Conservation (phyloP, 64 coral and sea anemone species). For the Montipora capricornis region DNA sequence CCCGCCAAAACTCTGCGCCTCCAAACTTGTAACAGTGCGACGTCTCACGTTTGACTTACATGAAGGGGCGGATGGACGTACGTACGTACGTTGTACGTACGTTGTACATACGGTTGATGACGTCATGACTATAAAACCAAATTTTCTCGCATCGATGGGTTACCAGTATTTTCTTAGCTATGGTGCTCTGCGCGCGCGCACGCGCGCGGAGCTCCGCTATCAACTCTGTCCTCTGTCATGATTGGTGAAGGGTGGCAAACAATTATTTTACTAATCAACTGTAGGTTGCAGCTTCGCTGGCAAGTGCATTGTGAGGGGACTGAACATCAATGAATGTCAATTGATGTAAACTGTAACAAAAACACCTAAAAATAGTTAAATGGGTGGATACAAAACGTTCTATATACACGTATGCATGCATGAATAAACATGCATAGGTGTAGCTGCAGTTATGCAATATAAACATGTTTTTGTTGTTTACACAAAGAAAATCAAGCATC, state of each 20-base stretch:
- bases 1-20: no score
- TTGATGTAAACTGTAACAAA: slow-evolving; percentile 16
- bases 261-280: slow-evolving; percentile 52
- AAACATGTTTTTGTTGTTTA: slow-evolving; percentile 29
- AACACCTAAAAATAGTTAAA: slow-evolving; percentile 3
- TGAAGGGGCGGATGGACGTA: no score
- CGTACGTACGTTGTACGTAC: no score
- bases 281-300: neutral
- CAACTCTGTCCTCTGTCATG: slow-evolving; percentile 41
- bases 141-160: no score
- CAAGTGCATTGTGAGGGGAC: slow-evolving; percentile 40
- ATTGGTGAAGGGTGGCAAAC: slow-evolving; percentile 36
- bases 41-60: no score
- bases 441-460: slow-evolving; percentile 33
- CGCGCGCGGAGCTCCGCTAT: neutral
- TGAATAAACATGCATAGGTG: slow-evolving; percentile 45
- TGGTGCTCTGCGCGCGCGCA: no score
- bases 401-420: slow-evolving; percentile 46
- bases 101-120: no score
- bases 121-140: no score
- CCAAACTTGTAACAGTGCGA: no score
- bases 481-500: slow-evolving; percentile 48
- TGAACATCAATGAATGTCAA: slow-evolving; percentile 50
- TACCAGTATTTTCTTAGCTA: no score
- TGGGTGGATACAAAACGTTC: slow-evolving; percentile 29